Evolutionary conservation across 2,797 vertebrate species (phyloP).

Genomic region (Menidia menidia): DNA sequence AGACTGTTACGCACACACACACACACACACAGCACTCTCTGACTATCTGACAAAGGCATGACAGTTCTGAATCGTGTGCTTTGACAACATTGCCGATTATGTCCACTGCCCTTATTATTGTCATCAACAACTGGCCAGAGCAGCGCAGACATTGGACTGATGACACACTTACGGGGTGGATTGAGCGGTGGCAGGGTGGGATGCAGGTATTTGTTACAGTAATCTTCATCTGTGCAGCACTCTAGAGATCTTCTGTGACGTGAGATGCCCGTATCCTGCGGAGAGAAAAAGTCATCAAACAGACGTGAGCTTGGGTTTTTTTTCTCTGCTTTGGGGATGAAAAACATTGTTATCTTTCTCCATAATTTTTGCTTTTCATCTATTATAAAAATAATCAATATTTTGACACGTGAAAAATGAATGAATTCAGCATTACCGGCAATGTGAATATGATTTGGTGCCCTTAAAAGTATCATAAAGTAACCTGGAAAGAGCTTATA

Average conservation of each 20-base stretch:
- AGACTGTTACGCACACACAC: slow-evolving; percentile 18
- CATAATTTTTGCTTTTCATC: too few relatives aligned
- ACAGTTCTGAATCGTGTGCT: slow-evolving; percentile 30
- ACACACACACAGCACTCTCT: slow-evolving; percentile 30
- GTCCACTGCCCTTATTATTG: slow-evolving; percentile 25
- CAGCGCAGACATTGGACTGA: background rate
- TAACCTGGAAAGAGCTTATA: background rate
- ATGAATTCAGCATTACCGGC: background rate
- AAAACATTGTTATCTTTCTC: background rate
- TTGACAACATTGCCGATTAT: slow-evolving; percentile 42
- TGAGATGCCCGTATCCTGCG: slow-evolving; percentile 89
- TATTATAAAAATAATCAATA: background rate
- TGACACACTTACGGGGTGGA: slow-evolving; percentile 83
- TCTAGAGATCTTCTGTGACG: slow-evolving; percentile 90
- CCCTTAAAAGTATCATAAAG: background rate
- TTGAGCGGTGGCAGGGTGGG: slow-evolving; percentile 91
- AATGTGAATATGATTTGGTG: background rate
- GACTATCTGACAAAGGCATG: slow-evolving; percentile 42
- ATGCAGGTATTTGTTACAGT: slow-evolving; percentile 92
- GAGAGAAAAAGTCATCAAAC: slow-evolving; percentile 2
- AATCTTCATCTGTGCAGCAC: slow-evolving; percentile 94
- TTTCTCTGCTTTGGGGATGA: background rate
- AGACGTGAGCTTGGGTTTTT: background rate
- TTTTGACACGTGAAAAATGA: background rate
- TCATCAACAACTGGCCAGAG: slow-evolving; percentile 19